A percentile compares a stretch with the other conserved stretches of the same genome.
phyloP scores from a whole-genome alignment of 2,797 vertebrate species.

The Oryzias dopingdopingensis region DNA sequence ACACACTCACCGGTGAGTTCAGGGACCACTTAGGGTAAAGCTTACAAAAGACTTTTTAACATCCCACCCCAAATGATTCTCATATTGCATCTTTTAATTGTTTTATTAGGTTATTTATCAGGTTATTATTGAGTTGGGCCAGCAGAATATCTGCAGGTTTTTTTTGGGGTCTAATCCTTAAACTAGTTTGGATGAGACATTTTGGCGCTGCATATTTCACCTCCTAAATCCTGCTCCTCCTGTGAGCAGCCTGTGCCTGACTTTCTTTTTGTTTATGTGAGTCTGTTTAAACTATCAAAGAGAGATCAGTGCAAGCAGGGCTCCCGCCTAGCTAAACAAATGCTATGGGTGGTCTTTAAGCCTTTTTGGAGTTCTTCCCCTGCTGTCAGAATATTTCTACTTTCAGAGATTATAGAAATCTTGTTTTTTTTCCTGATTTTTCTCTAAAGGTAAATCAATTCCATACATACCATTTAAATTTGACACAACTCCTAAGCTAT shows the following conservation, averaged over 20 bases:
- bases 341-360: conserved; percentile 24
- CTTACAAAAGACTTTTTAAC: no score
- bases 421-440: conserved; percentile 6
- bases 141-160: background rate
- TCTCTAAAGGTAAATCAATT: conserved; percentile 7
- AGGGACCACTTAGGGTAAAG: no score
- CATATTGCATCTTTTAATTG: no score
- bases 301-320: conserved; percentile 21
- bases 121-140: background rate
- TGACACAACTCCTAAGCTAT: conserved; percentile 19
- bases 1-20: no score
- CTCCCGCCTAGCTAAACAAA: conserved; percentile 29
- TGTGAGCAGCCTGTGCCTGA: background rate
- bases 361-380: conserved; percentile 18
- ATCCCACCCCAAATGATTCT: no score
- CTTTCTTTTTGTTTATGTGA: conserved; percentile 22
- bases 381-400: conserved; percentile 20
- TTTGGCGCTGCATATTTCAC: background rate
- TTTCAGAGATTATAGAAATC: conserved; percentile 15
- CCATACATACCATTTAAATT: conserved; percentile 28
- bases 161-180: background rate
- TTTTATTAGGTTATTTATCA: no score
- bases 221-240: background rate
- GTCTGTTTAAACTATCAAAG: conserved; percentile 30
- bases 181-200: background rate